Conservation (phyloP, 1,140 invertebrate genomes). For the Ostrea edulis region DNA sequence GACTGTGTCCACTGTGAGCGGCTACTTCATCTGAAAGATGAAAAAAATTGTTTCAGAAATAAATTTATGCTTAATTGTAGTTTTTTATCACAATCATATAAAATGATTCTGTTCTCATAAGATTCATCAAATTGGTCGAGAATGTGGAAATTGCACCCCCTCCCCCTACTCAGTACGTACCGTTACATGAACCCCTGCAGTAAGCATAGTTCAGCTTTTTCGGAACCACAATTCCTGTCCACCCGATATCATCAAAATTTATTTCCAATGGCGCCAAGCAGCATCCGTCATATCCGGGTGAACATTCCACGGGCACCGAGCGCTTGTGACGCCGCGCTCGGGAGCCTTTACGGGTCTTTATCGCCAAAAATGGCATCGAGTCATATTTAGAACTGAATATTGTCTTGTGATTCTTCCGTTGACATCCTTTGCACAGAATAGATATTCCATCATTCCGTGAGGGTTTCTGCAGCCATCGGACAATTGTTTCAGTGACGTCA, state of each 20-base stretch:
- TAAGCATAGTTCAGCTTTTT: conserved; percentile 94
- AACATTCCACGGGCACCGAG: conserved; percentile 42
- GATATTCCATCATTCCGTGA: conserved; percentile 85
- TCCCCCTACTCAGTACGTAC: conserved; percentile 54
- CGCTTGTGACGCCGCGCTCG: conserved; percentile 21
- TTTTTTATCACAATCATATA: too few species aligned
- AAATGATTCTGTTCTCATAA: too few species aligned
- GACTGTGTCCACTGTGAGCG: conserved; percentile 60
- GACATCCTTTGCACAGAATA: conserved; percentile 87
- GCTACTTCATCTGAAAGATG: conserved; percentile 51
- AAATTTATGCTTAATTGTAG: too few species aligned
- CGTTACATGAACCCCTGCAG: conserved; percentile 90
- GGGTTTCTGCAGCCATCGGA: conserved; percentile 86
- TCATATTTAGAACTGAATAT: conserved; percentile 62
- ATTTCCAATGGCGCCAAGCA: conserved; percentile 95
- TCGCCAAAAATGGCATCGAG: conserved; percentile 47
- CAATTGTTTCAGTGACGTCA: conserved; percentile 86
- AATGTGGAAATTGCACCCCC: too few species aligned
- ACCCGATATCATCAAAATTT: conserved; percentile 92
- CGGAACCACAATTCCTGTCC: conserved; percentile 96
- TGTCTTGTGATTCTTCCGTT: conserved; percentile 57
- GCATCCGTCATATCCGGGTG: conserved; percentile 57
- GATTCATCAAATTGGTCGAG: too few species aligned
- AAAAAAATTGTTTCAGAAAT: not conserved
- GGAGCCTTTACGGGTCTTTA: conserved; percentile 45